These are phyloP conservation scores for Agonum fuliginosum DNA, from an alignment of 2,888 invertebrate species.

Conservation along the genomic window DNA sequence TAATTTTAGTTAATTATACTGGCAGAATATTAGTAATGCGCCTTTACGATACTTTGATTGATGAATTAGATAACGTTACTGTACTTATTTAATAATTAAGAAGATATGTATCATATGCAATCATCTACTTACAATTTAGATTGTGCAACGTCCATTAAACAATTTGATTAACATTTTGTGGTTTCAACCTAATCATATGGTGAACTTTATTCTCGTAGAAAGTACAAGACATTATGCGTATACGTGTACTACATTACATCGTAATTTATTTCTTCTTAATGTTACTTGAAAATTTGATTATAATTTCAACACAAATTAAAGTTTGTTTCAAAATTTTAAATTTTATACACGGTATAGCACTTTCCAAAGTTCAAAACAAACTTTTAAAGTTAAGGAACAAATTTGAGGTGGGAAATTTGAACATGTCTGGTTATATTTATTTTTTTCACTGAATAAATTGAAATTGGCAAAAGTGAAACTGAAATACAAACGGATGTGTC, in stretches of 20 bases:
- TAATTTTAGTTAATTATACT: too few species aligned
- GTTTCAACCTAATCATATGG: not conserved
- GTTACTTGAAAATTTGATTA: not conserved
- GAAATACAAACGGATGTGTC: slow-evolving; percentile 4
- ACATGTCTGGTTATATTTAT: too few species aligned
- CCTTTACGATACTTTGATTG: too few species aligned
- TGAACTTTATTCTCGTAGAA: not conserved
- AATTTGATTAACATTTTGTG: not conserved
- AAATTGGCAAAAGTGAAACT: slow-evolving; percentile 13
- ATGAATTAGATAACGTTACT: too few species aligned
- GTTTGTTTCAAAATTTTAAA: not conserved
- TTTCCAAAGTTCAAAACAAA: too few species aligned
- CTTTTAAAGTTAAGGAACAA: not conserved
- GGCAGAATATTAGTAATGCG: too few species aligned
- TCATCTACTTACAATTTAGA: not conserved
- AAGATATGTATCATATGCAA: too few species aligned
- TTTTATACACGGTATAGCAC: too few species aligned
- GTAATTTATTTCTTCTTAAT: not conserved
- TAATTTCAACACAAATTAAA: not conserved
- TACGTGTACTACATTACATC: too few species aligned
- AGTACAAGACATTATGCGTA: not conserved
- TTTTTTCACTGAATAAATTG: slow-evolving; percentile 13
- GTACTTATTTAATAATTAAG: too few species aligned
- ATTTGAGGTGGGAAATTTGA: too few species aligned
- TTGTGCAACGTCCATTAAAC: not conserved